Conservation (phyloP, 2,113 vertebrate species). For the Phalacrocorax brasilianus region DNA sequence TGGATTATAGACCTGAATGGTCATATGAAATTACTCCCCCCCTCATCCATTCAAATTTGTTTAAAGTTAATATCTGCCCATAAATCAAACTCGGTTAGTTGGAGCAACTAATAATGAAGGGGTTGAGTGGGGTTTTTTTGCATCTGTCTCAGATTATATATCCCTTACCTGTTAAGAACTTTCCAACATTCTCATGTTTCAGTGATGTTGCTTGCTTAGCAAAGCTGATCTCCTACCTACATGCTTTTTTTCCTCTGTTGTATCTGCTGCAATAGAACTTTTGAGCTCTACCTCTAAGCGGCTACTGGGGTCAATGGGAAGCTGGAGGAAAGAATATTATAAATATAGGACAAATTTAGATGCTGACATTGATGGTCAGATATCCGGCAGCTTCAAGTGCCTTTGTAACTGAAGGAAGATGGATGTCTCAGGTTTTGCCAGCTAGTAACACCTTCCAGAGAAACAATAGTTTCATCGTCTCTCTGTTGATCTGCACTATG, state of each 20-base stretch:
- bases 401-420: not conserved
- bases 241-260: not conserved
- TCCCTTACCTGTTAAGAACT: not conserved
- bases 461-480: not conserved
- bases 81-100: slow-evolving; percentile 15
- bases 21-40: not conserved
- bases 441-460: not conserved
- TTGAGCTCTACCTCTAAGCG: not conserved
- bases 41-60: not conserved
- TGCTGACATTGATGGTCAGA: not conserved
- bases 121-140: not conserved
- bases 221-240: not conserved
- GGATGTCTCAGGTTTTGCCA: not conserved
- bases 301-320: not conserved
- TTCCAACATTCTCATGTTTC: slow-evolving; percentile 22
- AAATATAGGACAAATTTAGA: not conserved
- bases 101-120: slow-evolving; percentile 41
- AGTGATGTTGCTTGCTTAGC: not conserved
- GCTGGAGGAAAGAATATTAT: not conserved
- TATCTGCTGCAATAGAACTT: not conserved
- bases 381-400: not conserved
- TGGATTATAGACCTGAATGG: not conserved
- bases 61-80: not conserved
- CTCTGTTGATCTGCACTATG: not conserved
- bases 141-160: not conserved